A percentile compares a stretch with the other conserved stretches of the same genome.
Evolutionary conservation across 2,888 invertebrate genomes (phyloP).

Genomic region (Cheilosia variabilis): DNA sequence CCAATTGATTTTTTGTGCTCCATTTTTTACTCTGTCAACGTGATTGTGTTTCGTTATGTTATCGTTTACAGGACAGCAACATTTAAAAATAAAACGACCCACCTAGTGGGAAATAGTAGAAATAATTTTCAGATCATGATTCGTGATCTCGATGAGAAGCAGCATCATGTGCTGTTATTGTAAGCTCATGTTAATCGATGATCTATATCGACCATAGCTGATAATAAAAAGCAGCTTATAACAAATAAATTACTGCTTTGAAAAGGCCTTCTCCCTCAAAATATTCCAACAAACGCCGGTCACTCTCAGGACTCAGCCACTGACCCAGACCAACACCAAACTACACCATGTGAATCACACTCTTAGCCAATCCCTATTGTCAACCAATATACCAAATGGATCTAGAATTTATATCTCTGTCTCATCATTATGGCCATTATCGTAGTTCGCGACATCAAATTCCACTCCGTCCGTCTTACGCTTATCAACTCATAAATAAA

Average conservation of each 20-base stretch:
- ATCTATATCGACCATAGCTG: too few relatives aligned
- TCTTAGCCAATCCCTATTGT: not conserved
- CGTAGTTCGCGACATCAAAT: constrained; percentile 29
- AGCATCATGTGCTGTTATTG: too few relatives aligned
- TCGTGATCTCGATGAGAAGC: too few relatives aligned
- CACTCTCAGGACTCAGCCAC: not conserved
- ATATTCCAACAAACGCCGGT: not conserved
- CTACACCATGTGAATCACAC: not conserved
- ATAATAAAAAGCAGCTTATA: too few relatives aligned
- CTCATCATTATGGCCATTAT: constrained; percentile 33
- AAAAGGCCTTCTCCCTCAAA: not conserved
- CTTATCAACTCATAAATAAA: constrained; percentile 44
- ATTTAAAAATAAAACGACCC: too few relatives aligned
- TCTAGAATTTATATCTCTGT: constrained; percentile 1
- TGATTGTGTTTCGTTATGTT: too few relatives aligned
- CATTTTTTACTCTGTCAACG: too few relatives aligned
- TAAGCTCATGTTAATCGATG: too few relatives aligned
- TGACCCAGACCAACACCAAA: not conserved
- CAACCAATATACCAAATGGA: not conserved
- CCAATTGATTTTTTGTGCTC: too few relatives aligned
- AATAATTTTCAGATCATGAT: too few relatives aligned
- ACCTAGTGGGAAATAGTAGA: too few relatives aligned
- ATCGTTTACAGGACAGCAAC: too few relatives aligned
- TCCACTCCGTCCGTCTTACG: constrained; percentile 2
- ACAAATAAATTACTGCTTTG: not conserved